Evolutionary conservation across 2,113 vertebrate genomes (phyloP).

Genomic region (Cynocephalus volans): DNA sequence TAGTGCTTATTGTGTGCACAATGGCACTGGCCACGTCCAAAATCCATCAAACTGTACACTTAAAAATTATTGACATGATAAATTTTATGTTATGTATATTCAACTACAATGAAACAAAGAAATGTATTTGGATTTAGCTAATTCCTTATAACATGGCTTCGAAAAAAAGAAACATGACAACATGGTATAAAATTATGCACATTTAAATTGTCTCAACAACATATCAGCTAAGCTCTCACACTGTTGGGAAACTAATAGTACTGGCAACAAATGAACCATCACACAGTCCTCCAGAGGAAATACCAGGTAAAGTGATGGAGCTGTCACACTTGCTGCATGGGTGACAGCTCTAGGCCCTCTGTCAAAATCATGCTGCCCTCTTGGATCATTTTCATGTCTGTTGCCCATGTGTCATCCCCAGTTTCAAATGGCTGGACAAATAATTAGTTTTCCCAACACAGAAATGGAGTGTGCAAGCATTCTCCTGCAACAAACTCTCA

Average conservation of each 20-base stretch:
- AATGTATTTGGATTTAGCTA: background rate
- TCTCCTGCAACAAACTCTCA: conserved; percentile 1
- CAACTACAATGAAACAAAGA: background rate
- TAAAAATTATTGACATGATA: background rate
- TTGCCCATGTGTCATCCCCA: background rate
- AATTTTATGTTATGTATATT: background rate
- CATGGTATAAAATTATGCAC: conserved; percentile 16
- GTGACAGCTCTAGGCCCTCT: background rate
- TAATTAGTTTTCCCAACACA: conserved; percentile 54
- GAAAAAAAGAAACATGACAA: background rate
- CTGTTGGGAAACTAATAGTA: conserved; percentile 29
- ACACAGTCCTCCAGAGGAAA: background rate
- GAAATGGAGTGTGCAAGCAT: background rate
- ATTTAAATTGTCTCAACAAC: conserved; percentile 1
- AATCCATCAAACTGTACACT: background rate
- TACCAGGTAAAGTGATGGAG: background rate
- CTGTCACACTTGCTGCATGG: background rate
- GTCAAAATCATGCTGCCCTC: conserved; percentile 6
- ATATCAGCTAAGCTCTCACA: background rate
- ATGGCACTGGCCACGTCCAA: too few species aligned
- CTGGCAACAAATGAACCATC: conserved; percentile 46
- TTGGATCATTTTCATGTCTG: conserved; percentile 4
- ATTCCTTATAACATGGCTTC: conserved; percentile 8
- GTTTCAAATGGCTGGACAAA: conserved; percentile 39
- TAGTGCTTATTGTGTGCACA: too few species aligned